Evolutionary conservation across 1,140 invertebrate genomes (phyloP).

Genomic region (Cardiocondyla obscurior): DNA sequence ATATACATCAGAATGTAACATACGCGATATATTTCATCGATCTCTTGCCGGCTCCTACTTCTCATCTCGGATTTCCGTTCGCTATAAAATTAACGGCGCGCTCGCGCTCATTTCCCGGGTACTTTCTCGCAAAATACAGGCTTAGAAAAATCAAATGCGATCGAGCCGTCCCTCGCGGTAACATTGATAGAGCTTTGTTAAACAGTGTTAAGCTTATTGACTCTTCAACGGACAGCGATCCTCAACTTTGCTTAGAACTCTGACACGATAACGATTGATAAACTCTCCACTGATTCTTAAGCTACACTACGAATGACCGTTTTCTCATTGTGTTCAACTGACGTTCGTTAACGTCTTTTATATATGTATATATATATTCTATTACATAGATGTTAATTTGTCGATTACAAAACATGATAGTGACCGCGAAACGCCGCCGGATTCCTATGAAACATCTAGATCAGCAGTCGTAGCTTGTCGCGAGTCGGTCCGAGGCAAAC

Average conservation of each 20-base stretch:
- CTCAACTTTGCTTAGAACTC: conserved; percentile 40
- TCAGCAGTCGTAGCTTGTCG: not conserved
- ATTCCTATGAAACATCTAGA: not conserved
- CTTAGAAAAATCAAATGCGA: not conserved
- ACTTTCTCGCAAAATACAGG: not conserved
- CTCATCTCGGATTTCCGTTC: not conserved
- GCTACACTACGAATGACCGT: not conserved
- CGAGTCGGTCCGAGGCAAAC: not conserved
- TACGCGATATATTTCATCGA: conserved; percentile 6
- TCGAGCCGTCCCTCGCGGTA: not conserved
- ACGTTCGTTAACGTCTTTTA: too few species aligned
- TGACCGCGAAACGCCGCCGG: not conserved
- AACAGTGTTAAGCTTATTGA: conserved; percentile 28
- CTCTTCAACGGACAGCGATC: conserved; percentile 14
- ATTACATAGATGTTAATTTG: conserved; percentile 11
- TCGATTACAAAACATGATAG: conserved; percentile 2
- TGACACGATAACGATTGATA: conserved; percentile 39
- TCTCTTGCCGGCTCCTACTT: not conserved
- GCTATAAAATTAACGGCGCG: not conserved
- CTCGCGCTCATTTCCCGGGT: not conserved
- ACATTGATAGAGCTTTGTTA: conserved; percentile 13
- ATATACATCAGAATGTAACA: conserved; percentile 50
- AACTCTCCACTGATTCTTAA: not conserved
- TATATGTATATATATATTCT: too few species aligned
- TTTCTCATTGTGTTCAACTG: not conserved